phyloP scores from a whole-genome alignment of 2,113 vertebrate genomes.

The Galemys pyrenaicus region DNA sequence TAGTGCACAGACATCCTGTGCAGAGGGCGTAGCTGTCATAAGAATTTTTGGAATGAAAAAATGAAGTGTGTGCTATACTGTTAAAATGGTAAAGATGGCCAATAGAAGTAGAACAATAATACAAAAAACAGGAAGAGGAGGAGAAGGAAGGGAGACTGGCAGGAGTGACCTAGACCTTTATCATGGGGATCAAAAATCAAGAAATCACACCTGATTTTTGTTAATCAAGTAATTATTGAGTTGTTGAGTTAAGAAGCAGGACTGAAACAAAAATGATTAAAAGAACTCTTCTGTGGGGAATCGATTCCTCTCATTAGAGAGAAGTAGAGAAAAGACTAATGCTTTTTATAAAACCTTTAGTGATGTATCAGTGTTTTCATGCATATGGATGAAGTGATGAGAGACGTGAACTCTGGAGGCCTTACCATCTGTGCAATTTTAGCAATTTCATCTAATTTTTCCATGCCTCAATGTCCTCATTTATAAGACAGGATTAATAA shows the following conservation, averaged over 20 bases:
- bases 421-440: background rate
- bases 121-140: background rate
- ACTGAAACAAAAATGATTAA: background rate
- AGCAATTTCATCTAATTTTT: background rate
- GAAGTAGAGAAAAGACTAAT: fast-evolving
- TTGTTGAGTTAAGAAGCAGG: background rate
- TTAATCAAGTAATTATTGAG: background rate
- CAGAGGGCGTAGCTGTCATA: background rate
- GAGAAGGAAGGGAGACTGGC: background rate
- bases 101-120: background rate
- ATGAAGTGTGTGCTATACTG: background rate
- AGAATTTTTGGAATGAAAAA: background rate
- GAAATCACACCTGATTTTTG: background rate
- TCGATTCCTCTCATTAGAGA: background rate
- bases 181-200: background rate
- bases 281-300: background rate
- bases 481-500: background rate
- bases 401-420: background rate
- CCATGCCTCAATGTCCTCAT: background rate
- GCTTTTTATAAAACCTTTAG: background rate
- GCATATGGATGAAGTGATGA: background rate
- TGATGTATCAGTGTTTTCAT: background rate
- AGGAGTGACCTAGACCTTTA: background rate
- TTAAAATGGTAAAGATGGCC: background rate
- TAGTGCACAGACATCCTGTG: too few species aligned